Evolutionary conservation across 2,888 invertebrate species (phyloP).

Genomic region (Andrena hattorfiana): DNA sequence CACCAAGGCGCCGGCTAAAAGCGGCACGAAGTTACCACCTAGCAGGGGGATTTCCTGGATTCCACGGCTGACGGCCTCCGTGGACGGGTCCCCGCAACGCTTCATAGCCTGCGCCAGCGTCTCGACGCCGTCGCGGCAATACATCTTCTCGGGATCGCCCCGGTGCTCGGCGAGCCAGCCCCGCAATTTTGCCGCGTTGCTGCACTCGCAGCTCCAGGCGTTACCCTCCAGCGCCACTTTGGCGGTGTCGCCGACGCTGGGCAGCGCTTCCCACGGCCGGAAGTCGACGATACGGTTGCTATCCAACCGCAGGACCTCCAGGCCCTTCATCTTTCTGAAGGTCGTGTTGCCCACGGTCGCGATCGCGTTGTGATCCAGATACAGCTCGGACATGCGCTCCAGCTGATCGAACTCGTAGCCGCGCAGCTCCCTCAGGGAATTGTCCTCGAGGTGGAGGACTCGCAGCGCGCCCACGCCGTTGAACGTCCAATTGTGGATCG

Average conservation of each 20-base stretch:
- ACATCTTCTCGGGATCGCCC: conserved; percentile 89
- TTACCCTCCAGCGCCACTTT: conserved; percentile 91
- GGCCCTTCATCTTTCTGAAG: conserved; percentile 90
- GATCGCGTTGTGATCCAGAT: conserved; percentile 92
- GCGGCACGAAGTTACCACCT: conserved; percentile 91
- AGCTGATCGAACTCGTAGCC: conserved; percentile 93
- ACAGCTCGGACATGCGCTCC: conserved; percentile 90
- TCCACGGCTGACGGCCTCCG: conserved; percentile 89
- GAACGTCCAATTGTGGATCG: conserved; percentile 93
- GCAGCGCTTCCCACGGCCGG: conserved; percentile 89
- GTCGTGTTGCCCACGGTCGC: conserved; percentile 91
- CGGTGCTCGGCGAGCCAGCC: conserved; percentile 90
- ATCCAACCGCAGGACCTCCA: conserved; percentile 91
- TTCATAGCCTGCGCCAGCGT: conserved; percentile 86
- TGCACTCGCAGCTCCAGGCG: conserved; percentile 94
- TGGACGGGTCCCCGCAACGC: conserved; percentile 89
- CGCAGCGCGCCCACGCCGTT: conserved; percentile 91
- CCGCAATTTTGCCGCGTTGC: conserved; percentile 89
- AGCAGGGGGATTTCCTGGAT: conserved; percentile 89
- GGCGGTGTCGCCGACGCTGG: conserved; percentile 86
- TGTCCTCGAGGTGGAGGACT: conserved; percentile 92
- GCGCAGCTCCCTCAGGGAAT: conserved; percentile 89
- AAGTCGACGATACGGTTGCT: conserved; percentile 92
- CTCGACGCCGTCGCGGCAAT: conserved; percentile 87
- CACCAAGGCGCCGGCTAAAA: conserved; percentile 90